phyloP scores from a whole-genome alignment of 1,140 invertebrate species.

The Kradibia gibbosae region DNA sequence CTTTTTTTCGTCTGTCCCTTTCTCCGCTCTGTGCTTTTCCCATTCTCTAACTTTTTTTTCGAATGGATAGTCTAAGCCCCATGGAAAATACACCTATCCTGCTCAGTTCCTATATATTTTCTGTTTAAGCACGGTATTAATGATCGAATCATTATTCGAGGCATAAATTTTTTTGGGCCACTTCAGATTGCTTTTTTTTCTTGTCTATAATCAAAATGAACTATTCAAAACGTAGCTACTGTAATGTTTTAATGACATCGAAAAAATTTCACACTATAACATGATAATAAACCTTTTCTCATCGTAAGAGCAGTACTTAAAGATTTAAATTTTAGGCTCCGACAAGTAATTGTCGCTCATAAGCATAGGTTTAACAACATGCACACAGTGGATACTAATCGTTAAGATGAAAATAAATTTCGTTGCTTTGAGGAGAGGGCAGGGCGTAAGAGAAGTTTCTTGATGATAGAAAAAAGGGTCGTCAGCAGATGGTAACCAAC shows the following conservation, averaged over 20 bases:
- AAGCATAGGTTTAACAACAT: slow-evolving; percentile 7
- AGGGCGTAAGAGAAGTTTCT: neutral
- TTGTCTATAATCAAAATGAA: neutral
- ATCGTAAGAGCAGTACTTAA: neutral
- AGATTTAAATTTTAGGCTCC: neutral
- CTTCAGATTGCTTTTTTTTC: neutral
- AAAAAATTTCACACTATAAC: neutral
- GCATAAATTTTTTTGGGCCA: neutral
- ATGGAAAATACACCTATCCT: neutral
- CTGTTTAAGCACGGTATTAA: neutral
- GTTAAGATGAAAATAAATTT: slow-evolving; percentile 46
- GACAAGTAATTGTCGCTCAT: neutral
- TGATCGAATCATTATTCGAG: neutral
- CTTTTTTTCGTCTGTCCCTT: neutral
- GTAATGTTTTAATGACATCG: neutral
- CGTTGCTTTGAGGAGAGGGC: neutral
- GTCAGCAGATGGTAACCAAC: slow-evolving; percentile 18
- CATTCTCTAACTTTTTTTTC: neutral
- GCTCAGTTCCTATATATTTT: neutral
- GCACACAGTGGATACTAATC: slow-evolving; percentile 10
- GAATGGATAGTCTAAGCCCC: neutral
- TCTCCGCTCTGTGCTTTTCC: neutral
- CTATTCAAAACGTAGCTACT: neutral
- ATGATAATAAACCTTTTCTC: neutral
- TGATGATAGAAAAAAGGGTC: neutral